Conservation (phyloP, 92 coral and sea anemone genomes). For the Micromussa lordhowensis region DNA sequence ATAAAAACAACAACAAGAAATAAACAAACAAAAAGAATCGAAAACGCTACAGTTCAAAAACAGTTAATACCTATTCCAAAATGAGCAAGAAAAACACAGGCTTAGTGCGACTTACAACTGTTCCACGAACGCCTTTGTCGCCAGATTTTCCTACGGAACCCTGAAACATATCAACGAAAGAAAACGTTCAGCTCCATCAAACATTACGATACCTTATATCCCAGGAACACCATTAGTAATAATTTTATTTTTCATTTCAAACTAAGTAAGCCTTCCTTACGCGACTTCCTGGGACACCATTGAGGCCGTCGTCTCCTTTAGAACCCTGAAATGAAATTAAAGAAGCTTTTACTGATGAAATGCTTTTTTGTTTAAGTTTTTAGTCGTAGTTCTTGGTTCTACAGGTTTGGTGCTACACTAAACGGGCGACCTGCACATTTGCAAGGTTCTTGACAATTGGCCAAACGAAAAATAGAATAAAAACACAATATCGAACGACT, state of each 20-base stretch:
- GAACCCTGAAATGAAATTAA: neutral
- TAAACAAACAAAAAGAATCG: neutral
- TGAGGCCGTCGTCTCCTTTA: slow-evolving; percentile 23
- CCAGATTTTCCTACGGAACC: slow-evolving; percentile 32
- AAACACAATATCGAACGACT: too few relatives aligned
- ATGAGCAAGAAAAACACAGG: neutral
- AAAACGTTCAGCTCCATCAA: neutral
- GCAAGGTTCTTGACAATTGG: too few relatives aligned
- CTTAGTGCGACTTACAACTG: neutral
- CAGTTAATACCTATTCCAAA: too few relatives aligned
- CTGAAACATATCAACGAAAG: neutral
- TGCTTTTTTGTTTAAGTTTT: neutral
- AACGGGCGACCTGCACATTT: too few relatives aligned
- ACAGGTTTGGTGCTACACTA: neutral
- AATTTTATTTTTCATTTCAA: neutral
- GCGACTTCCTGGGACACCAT: slow-evolving; percentile 29
- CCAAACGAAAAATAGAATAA: too few relatives aligned
- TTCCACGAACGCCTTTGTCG: slow-evolving; percentile 25
- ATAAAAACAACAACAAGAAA: neutral
- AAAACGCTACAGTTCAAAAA: neutral
- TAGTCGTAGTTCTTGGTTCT: neutral
- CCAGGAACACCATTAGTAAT: neutral
- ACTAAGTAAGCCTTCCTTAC: neutral
- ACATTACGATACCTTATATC: neutral
- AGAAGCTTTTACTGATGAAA: neutral